phyloP scores from a whole-genome alignment of 2,113 vertebrate species.

The Rattus rattus region DNA sequence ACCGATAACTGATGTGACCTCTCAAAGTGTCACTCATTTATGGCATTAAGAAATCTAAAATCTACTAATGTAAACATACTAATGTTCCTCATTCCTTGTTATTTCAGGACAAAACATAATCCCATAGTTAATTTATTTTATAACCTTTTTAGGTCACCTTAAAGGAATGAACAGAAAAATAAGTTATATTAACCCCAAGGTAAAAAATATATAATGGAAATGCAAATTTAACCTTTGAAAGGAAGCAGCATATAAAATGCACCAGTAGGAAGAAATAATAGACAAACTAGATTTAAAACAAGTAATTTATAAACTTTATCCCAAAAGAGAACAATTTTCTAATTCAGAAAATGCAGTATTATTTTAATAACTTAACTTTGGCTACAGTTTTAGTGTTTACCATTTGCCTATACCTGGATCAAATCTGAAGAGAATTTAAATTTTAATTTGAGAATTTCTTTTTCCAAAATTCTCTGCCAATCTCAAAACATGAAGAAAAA shows the following conservation, averaged over 20 bases:
- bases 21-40: slow-evolving; percentile 23
- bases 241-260: slow-evolving; percentile 42
- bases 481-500: slow-evolving; percentile 46
- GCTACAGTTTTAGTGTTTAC: slow-evolving; percentile 61
- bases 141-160: slow-evolving; percentile 69
- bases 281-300: slow-evolving; percentile 21
- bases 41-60: slow-evolving; percentile 55
- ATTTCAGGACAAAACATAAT: slow-evolving; percentile 82
- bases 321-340: not conserved
- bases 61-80: slow-evolving; percentile 45
- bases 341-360: not conserved
- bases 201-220: slow-evolving; percentile 62
- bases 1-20: slow-evolving; percentile 27
- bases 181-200: slow-evolving; percentile 50
- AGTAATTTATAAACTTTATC: not conserved
- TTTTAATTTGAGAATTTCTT: slow-evolving; percentile 61
- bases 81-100: slow-evolving; percentile 56
- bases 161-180: slow-evolving; percentile 67
- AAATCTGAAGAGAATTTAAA: slow-evolving; percentile 61
- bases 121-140: slow-evolving; percentile 83
- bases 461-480: slow-evolving; percentile 29
- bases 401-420: slow-evolving; percentile 45
- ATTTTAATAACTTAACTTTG: slow-evolving; percentile 31
- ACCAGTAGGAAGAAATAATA: slow-evolving; percentile 60
- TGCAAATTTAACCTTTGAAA: slow-evolving; percentile 46